Conservation (phyloP, 1,140 invertebrate genomes). For the Cepaea nemoralis region DNA sequence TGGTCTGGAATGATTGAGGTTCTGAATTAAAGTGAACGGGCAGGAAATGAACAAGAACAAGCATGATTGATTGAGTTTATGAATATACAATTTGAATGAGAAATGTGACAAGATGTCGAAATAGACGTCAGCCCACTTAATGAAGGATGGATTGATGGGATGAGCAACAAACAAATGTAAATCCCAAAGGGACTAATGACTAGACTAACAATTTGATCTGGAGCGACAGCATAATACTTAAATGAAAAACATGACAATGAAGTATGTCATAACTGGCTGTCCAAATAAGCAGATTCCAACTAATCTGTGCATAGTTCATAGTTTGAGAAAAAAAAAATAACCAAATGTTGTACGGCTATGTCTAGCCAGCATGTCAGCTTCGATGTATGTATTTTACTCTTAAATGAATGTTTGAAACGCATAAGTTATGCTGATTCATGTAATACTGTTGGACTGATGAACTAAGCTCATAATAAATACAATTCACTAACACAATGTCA, state of each 20-base stretch:
- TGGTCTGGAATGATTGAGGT: no score
- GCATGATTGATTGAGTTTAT: no score
- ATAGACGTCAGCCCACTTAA: not conserved
- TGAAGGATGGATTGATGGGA: not conserved
- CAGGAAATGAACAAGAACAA: not conserved
- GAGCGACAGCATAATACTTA: not conserved
- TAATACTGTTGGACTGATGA: no score
- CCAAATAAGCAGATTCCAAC: not conserved
- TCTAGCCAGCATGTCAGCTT: no score
- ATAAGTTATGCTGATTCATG: no score
- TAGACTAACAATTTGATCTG: slow-evolving; percentile 25
- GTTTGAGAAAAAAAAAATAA: no score
- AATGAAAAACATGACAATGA: no score
- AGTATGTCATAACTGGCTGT: not conserved
- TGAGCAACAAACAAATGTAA: slow-evolving; percentile 1
- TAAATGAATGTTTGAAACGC: no score
- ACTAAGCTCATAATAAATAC: no score
- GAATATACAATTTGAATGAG: not conserved
- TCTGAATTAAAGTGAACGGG: not conserved
- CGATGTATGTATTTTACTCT: no score
- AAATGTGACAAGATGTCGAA: not conserved
- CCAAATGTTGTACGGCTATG: no score
- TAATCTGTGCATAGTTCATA: not conserved
- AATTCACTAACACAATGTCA: not conserved
- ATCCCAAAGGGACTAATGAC: not conserved